phyloP scores from a whole-genome alignment of 2,113 vertebrate genomes.

The Catharus bicknelli region DNA sequence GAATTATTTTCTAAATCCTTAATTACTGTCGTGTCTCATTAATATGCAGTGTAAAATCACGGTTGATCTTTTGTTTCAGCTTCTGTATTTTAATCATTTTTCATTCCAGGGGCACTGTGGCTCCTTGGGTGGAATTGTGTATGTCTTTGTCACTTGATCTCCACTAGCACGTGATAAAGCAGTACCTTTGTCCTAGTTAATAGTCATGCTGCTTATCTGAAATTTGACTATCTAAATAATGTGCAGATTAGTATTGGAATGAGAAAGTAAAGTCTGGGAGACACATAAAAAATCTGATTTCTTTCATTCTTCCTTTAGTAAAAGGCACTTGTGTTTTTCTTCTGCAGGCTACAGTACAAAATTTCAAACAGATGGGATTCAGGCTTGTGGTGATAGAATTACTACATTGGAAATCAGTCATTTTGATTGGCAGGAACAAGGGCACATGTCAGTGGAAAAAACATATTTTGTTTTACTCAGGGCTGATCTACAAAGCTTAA shows the following conservation, averaged over 20 bases:
- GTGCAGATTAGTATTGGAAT: background rate
- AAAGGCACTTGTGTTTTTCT: background rate
- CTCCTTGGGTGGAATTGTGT: background rate
- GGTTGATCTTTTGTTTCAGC: background rate
- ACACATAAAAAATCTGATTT: background rate
- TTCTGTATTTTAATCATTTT: background rate
- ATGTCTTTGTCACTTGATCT: background rate
- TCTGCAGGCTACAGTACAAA: background rate
- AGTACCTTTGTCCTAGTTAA: background rate
- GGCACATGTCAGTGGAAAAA: conserved; percentile 1
- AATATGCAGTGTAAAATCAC: background rate
- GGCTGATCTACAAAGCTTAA: background rate
- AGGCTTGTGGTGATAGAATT: conserved; percentile 12
- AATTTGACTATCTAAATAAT: background rate
- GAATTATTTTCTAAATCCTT: background rate
- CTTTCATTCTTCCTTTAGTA: background rate
- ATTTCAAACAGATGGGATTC: conserved; percentile 47
- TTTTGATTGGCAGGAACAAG: conserved; percentile 44
- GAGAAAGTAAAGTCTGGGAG: background rate
- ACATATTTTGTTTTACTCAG: background rate
- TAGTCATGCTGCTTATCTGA: background rate
- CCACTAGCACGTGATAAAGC: background rate
- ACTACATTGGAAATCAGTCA: conserved; percentile 4
- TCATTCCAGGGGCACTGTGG: background rate
- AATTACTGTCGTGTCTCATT: background rate